These are phyloP conservation scores for Montifringilla adamsi DNA, from an alignment of 2,113 vertebrate genomes.

Conservation along the genomic window DNA sequence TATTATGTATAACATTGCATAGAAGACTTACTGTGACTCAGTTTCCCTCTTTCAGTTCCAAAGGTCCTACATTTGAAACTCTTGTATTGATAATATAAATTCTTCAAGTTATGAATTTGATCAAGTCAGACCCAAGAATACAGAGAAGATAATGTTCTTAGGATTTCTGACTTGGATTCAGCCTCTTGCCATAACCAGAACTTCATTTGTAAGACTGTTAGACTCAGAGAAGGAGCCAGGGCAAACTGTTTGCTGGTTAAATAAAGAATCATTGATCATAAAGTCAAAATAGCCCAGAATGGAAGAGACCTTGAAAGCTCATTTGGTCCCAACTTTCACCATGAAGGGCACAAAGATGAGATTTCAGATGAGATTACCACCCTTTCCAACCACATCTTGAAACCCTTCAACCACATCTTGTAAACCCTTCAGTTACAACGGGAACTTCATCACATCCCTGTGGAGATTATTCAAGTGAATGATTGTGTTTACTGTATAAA, in stretches of 20 bases:
- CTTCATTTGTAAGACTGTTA: neutral
- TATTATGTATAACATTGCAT: neutral
- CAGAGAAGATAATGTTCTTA: neutral
- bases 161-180: neutral
- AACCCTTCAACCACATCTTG: neutral
- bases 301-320: neutral
- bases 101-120: neutral
- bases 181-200: neutral
- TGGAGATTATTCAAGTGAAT: neutral
- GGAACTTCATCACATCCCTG: rapidly evolving
- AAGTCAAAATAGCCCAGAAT: neutral
- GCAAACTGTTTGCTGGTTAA: neutral
- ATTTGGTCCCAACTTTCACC: neutral
- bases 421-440: neutral
- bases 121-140: neutral
- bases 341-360: neutral
- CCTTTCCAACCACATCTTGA: neutral
- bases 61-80: neutral
- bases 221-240: neutral
- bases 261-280: neutral
- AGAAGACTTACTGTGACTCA: neutral
- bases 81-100: neutral
- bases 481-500: neutral
- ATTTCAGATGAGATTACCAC: neutral
- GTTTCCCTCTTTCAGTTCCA: neutral